Evolutionary conservation across 2,888 invertebrate genomes (phyloP), one percentile per base, ranked within the genome.

Genomic region (Beris morrisii): DNA sequence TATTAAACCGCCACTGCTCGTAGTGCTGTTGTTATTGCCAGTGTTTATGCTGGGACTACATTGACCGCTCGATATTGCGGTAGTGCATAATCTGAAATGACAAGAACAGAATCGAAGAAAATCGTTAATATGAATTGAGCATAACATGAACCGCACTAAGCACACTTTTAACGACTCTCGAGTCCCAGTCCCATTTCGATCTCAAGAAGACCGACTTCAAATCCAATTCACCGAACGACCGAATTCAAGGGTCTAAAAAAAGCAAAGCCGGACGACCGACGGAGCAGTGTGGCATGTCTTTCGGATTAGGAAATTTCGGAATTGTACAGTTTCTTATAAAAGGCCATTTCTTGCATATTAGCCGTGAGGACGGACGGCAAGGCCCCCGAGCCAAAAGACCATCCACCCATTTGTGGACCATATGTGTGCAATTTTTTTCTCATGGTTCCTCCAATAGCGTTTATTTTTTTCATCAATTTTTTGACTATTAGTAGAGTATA

Each of bases 1-100:
- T 68, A 4, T n/a, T 73, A 72, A 2, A 72, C 73, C 55, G 56
- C 44, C 50, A 50, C 55, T 64, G 44, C 53, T 38, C 5, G 7
- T 66, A 58, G 22, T 65, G 28, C 32, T 64, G 71, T 65, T 72
- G 69, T 57, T 69, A 45, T 9, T 44, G 38, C 63, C 46, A 61
- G 64, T 13, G 68, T 59, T 50, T 57, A 52, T 38, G 65, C 15
- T 59, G 12, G 69, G 68, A 31, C 68, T 66, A 50, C 66, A 66
- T 50, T 66, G 68, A 58, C 58, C 68, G 44, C 48, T 65, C 38
- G 67, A 44, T 22, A 65, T 50, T 54, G 66, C 44, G 50, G 69
- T 65, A 30, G 48, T 67, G 53, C 67, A 68, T 66, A 70, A 58
- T 64, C 69, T 69, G 61, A 15, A 67, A 67, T 7, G 53, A 67